These are phyloP conservation scores for Melierax canorus DNA, from an alignment of 2,113 vertebrate genomes.

Conservation along the genomic window DNA sequence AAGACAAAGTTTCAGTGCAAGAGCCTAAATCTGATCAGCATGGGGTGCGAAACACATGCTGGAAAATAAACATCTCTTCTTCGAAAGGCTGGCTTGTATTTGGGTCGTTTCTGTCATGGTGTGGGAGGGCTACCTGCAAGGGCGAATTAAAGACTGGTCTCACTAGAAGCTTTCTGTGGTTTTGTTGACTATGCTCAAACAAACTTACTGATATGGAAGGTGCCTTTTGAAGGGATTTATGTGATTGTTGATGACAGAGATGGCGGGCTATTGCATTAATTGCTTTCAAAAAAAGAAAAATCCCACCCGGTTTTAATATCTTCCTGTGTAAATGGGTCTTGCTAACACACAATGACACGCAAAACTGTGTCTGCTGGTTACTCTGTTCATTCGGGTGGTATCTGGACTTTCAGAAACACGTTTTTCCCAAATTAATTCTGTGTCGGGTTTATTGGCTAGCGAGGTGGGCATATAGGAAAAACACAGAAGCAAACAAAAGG, in stretches of 20 bases:
- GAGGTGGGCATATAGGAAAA: not conserved
- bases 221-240: not conserved
- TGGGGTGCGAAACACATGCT: not conserved
- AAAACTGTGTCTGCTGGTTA: not conserved
- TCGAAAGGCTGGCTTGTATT: not conserved
- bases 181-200: not conserved
- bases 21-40: not conserved
- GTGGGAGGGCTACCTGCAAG: not conserved
- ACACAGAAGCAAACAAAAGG: not conserved
- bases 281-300: not conserved
- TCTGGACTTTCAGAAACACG: not conserved
- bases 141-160: not conserved
- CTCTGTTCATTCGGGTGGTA: not conserved
- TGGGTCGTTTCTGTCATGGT: not conserved
- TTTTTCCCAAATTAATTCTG: not conserved
- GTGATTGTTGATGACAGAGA: not conserved
- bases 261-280: not conserved
- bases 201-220: not conserved
- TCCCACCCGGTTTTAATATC: not conserved
- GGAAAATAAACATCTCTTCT: not conserved
- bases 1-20: conserved; percentile 25
- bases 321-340: not conserved
- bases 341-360: not conserved
- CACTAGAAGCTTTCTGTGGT: not conserved
- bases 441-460: not conserved